phyloP scores from a whole-genome alignment of 2,797 vertebrate genomes.

The Picus viridis region DNA sequence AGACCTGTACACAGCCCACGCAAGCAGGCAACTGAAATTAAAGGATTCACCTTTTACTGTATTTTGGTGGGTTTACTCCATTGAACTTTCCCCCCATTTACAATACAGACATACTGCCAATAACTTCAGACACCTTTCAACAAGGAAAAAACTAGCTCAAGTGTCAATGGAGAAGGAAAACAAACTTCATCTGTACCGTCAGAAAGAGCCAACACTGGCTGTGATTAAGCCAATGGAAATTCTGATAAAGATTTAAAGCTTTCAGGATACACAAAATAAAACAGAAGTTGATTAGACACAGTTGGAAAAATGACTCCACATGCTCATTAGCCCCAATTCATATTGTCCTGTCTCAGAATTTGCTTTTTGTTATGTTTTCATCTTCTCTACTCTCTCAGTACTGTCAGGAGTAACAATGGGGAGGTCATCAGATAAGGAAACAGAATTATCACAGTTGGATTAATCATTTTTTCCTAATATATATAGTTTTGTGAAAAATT shows the following conservation, averaged over 20 bases:
- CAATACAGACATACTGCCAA: background rate
- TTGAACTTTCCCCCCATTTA: background rate
- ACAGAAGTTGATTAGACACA: background rate
- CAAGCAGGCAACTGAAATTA: background rate
- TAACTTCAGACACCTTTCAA: background rate
- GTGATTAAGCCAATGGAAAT: background rate
- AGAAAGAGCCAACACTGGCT: background rate
- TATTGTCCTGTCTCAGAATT: background rate
- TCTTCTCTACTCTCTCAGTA: background rate
- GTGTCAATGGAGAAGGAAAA: background rate
- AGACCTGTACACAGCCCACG: background rate
- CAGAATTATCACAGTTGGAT: background rate
- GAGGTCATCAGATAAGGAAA: background rate
- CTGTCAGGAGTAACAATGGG: background rate
- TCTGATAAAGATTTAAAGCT: background rate
- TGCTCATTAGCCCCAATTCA: background rate
- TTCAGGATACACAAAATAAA: conserved; percentile 2
- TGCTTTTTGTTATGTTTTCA: background rate
- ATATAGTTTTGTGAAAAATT: background rate
- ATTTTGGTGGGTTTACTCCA: background rate
- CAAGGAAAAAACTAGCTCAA: background rate
- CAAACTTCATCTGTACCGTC: background rate
- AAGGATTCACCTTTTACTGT: background rate
- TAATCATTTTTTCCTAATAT: background rate
- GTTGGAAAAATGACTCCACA: background rate